Conservation (phyloP, 2,888 invertebrate genomes). For the Nemurella pictetii region DNA sequence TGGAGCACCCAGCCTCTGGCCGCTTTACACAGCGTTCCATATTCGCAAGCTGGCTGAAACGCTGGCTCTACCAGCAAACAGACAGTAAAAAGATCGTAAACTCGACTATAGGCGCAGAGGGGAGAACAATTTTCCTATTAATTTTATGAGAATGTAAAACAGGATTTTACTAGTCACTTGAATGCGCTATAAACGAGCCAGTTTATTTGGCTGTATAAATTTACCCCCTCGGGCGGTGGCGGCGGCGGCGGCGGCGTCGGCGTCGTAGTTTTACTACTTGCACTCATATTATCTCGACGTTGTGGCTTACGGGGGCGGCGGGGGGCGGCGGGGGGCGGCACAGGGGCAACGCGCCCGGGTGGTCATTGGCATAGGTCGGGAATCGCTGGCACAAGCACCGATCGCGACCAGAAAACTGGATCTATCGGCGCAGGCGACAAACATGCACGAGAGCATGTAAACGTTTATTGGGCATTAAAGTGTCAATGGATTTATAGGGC, state of each 20-base stretch:
- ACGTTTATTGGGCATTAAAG: background rate
- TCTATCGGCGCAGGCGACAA: background rate
- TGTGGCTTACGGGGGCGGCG: conserved; percentile 10
- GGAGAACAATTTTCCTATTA: conserved; percentile 44
- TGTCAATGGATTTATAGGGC: background rate
- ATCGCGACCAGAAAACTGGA: conserved; percentile 5
- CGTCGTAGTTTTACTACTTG: conserved; percentile 22
- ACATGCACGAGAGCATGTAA: background rate
- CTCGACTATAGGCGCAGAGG: conserved; percentile 14
- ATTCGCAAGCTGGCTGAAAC: background rate
- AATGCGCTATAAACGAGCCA: conserved; percentile 42
- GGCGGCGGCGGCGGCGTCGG: background rate
- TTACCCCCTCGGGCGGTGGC: background rate
- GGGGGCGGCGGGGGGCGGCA: background rate
- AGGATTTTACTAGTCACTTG: conserved; percentile 41
- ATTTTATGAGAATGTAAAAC: conserved; percentile 45
- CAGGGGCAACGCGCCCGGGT: background rate
- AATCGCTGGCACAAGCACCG: background rate
- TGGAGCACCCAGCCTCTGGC: no score
- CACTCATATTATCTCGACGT: background rate
- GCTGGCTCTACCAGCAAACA: conserved; percentile 16
- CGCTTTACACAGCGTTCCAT: background rate
- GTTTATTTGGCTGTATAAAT: conserved; percentile 40
- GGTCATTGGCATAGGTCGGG: background rate
- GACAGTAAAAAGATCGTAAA: conserved; percentile 28